These are phyloP conservation scores for Microctonus brassicae DNA, from an alignment of 2,888 invertebrate genomes.

Conservation along the genomic window DNA sequence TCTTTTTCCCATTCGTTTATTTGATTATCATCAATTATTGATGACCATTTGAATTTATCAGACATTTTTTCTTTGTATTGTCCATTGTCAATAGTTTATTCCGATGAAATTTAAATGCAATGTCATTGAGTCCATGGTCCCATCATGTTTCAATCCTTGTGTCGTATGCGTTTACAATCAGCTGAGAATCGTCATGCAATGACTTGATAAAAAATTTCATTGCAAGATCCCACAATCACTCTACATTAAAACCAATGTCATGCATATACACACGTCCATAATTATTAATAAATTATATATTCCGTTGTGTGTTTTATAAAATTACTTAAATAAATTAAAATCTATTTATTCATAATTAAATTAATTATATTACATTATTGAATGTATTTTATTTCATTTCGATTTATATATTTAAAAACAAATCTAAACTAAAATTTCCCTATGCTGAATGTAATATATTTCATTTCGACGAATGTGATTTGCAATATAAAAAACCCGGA, in stretches of 20 bases:
- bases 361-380: too few relatives aligned
- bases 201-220: not conserved
- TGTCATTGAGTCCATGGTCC: not conserved
- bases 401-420: too few relatives aligned
- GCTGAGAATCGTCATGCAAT: constrained; percentile 4
- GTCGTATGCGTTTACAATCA: not conserved
- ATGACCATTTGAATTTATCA: not conserved
- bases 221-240: not conserved
- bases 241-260: not conserved
- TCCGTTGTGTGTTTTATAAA: not conserved
- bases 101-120: not conserved
- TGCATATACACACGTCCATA: not conserved
- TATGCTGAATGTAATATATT: too few relatives aligned
- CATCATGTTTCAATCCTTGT: not conserved
- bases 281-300: not conserved
- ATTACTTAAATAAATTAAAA: too few relatives aligned
- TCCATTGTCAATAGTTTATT: constrained; percentile 1
- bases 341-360: too few relatives aligned
- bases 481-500: too few relatives aligned
- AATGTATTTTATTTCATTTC: too few relatives aligned
- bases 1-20: not conserved
- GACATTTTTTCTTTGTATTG: not conserved
- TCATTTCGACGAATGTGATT: too few relatives aligned
- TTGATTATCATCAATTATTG: not conserved
- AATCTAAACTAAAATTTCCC: too few relatives aligned